Percentiles rank a stretch among this genome's conserved stretches.
These are phyloP conservation scores for Pluvianellus socialis DNA, from an alignment of 2,113 vertebrate genomes.

Conservation along the genomic window DNA sequence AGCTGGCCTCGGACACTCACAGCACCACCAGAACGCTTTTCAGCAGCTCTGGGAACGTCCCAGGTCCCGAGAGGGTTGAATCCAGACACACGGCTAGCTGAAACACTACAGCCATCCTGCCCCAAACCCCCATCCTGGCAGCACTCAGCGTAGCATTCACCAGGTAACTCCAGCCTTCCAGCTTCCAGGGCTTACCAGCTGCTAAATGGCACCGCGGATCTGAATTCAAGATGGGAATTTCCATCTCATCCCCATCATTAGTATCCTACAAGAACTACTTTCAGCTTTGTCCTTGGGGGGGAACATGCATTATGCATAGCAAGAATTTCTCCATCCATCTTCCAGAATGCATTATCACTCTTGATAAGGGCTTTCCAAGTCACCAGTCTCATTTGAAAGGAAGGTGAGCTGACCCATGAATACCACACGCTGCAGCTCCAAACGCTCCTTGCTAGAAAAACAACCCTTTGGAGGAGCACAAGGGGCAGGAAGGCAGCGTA, in stretches of 20 bases:
- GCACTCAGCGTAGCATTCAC: not conserved
- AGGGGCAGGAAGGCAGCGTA: not conserved
- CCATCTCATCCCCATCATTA: not conserved
- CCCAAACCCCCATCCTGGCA: not conserved
- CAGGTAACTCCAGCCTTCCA: not conserved
- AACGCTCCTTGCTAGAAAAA: not conserved
- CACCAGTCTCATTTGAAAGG: not conserved
- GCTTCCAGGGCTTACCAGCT: not conserved
- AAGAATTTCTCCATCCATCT: slow-evolving; percentile 13
- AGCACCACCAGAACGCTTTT: not conserved
- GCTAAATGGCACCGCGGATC: not conserved
- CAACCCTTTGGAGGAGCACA: not conserved
- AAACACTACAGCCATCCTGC: not conserved
- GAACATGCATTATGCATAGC: slow-evolving; percentile 9
- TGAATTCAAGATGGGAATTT: not conserved
- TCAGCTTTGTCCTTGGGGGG: not conserved
- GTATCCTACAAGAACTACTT: not conserved
- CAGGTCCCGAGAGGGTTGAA: not conserved
- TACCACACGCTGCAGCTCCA: not conserved
- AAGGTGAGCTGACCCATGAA: slow-evolving; percentile 12
- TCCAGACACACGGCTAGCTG: not conserved
- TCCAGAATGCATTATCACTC: not conserved
- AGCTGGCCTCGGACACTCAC: too few relatives aligned
- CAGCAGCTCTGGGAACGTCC: not conserved
- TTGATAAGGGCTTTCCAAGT: not conserved